Evolutionary conservation across 2,797 vertebrate species (phyloP), one percentile per base, ranked within the genome.

Genomic region (Sarcophilus harrisii): DNA sequence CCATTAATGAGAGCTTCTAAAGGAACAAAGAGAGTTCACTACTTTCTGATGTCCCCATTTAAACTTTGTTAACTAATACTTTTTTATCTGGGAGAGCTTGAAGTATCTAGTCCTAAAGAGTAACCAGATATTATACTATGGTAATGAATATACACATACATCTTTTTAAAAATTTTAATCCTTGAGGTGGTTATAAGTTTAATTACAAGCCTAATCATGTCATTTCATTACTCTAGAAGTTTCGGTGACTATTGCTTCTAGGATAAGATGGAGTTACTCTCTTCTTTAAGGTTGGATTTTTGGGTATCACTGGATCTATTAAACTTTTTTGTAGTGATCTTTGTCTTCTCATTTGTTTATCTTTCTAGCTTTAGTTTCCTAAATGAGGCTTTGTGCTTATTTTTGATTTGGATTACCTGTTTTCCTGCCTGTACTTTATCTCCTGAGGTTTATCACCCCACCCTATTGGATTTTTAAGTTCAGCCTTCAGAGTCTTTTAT

Each of bases 41-140:
- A 87, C 73, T 87, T 87, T 87, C 38, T 87, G 73, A 87, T 49
- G 73, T 49, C 73, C 55, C 18, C 0, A 0, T 1, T 62, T 93
- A 92, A 91, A 6, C 95, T 97, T 96, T 95, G 60, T 59, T 89
- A 93, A 21, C 58, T 38, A 97, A 94, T 52, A 93, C 81, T 92
- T 90, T 93, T 96, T 91, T 52, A 97, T 92, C 92, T 92, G 92
- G 94, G 58, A 57, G 90, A 91, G 16, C 94, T 91, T 81, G 81
- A 96, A 92, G 95, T 59, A 49, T 49, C 38, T 87, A 87, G 38
- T 87, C 73, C 73, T 87, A 87, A 87, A 87, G 38, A 38, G 73
- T 87, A 87, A 87, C 38, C 73, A 45, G 73, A 4, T 45, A 87
- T 45, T 45, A 81, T 87, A 27, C 73, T 49, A 87, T 16, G 38